Evolutionary conservation across 2,797 vertebrate genomes (phyloP).

Genomic region (Acanthurus tractus): DNA sequence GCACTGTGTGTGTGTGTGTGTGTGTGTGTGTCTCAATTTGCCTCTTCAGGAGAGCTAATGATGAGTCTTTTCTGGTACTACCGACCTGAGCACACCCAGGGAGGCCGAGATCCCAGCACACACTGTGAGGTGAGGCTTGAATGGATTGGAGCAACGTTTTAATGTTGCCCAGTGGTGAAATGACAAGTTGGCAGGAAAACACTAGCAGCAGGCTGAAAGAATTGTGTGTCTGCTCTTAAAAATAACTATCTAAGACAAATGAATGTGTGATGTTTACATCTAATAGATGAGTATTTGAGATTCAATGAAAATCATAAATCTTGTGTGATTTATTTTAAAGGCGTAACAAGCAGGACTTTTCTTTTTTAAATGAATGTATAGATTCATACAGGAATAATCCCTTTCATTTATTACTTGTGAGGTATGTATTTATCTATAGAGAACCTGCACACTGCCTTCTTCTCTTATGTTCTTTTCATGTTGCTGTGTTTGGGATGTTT

Average conservation of each 20-base stretch:
- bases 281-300: constrained; percentile 1
- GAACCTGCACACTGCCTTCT: no score
- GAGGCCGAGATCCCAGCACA: constrained; percentile 95
- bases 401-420: no score
- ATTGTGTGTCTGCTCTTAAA: not conserved
- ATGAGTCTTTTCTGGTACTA: constrained; percentile 99
- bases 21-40: constrained; percentile 32
- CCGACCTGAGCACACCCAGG: constrained; percentile 98
- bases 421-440: no score
- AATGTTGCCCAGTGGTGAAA: constrained; percentile 8
- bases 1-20: constrained; percentile 32
- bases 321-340: not conserved
- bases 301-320: not conserved
- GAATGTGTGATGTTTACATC: not conserved
- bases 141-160: constrained; percentile 6
- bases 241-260: not conserved
- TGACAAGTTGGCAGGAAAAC: constrained; percentile 9
- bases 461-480: no score
- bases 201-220: not conserved
- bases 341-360: no score
- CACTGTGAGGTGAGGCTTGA: constrained; percentile 93
- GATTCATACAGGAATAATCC: no score
- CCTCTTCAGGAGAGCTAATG: constrained; percentile 94
- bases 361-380: no score
- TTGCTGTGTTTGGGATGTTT: no score